These are phyloP conservation scores for Andricus grossulariae DNA, from an alignment of 1,140 invertebrate species.

Conservation along the genomic window DNA sequence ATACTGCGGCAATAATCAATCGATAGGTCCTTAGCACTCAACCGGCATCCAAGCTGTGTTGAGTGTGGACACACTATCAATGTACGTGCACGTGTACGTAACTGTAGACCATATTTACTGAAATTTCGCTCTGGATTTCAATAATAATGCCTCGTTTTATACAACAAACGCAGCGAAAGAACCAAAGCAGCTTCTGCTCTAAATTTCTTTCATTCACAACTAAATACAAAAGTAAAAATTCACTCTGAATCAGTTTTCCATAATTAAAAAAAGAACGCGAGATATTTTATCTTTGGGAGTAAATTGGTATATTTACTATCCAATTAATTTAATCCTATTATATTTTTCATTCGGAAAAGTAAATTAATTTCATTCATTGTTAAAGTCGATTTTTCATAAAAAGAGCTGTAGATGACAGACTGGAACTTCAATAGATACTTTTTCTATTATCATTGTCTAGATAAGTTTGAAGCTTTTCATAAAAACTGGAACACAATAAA, in stretches of 20 bases:
- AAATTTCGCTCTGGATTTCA: conserved; percentile 8
- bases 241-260: neutral
- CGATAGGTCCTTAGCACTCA: conserved; percentile 53
- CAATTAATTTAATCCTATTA: too few species aligned
- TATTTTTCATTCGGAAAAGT: too few species aligned
- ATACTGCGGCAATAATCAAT: conserved; percentile 53
- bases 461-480: too few species aligned
- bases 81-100: neutral
- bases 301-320: too few species aligned
- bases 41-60: conserved; percentile 36
- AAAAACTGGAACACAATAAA: too few species aligned
- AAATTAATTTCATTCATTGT: too few species aligned
- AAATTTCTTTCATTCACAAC: neutral
- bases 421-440: too few species aligned
- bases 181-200: neutral
- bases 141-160: neutral
- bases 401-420: too few species aligned
- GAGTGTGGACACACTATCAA: conserved; percentile 40
- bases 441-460: too few species aligned
- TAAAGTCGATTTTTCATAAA: too few species aligned
- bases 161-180: neutral
- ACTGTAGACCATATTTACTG: neutral
- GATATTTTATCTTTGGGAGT: too few species aligned
- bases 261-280: too few species aligned
- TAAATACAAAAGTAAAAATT: neutral